These are phyloP conservation scores for Erebia ligea DNA, from an alignment of 2,888 invertebrate species.

Conservation along the genomic window DNA sequence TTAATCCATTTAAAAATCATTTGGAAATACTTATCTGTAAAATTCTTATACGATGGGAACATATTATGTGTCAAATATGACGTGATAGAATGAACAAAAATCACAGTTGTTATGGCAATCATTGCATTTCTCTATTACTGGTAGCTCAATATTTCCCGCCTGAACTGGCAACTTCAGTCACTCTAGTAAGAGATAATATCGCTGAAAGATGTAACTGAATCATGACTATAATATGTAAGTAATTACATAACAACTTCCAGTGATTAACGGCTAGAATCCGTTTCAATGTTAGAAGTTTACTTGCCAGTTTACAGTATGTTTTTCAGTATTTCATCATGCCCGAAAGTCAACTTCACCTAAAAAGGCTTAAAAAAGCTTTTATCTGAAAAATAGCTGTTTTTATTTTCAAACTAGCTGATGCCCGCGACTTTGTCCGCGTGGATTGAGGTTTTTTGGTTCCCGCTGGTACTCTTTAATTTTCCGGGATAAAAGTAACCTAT, in stretches of 20 bases:
- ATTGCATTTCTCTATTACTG: background rate
- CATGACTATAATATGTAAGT: no score
- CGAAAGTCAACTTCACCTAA: background rate
- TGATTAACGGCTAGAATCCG: background rate
- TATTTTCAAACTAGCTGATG: background rate
- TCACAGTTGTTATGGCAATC: no score
- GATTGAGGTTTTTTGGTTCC: no score
- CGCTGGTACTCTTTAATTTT: no score
- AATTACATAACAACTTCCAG: no score
- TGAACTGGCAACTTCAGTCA: no score
- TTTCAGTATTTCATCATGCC: background rate
- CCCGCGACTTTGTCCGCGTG: no score
- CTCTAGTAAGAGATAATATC: no score
- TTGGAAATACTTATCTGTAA: background rate
- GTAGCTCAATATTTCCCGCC: no score
- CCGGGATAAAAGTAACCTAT: no score
- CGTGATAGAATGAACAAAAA: background rate
- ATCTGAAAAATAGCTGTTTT: background rate
- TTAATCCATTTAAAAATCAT: background rate
- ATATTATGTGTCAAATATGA: background rate
- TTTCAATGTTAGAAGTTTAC: background rate
- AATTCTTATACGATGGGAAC: background rate
- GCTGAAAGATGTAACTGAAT: background rate
- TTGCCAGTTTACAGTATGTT: background rate
- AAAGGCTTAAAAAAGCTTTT: conserved; percentile 1